Percentiles rank a stretch among this genome's conserved stretches.
phyloP scores from a whole-genome alignment of 2,113 vertebrate genomes.

The Python bivittatus region DNA sequence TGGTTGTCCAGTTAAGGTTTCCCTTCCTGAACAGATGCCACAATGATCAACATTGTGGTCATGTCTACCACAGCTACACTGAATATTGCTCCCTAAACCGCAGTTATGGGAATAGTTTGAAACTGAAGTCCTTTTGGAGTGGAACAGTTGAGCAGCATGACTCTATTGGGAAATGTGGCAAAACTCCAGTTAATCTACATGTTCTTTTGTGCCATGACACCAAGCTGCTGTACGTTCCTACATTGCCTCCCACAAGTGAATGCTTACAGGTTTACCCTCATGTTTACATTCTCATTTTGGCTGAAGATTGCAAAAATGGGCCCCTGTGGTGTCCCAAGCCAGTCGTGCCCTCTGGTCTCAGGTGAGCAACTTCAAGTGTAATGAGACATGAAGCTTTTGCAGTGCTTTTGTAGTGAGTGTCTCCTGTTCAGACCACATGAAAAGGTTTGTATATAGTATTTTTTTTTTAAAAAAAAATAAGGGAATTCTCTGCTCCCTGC shows the following conservation, averaged over 20 bases:
- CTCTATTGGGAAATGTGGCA: slow-evolving; percentile 20
- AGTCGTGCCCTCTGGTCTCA: slow-evolving; percentile 32
- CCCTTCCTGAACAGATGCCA: background rate
- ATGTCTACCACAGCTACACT: background rate
- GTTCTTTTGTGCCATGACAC: background rate
- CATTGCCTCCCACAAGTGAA: background rate
- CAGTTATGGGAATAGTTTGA: background rate
- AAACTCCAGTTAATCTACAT: background rate
- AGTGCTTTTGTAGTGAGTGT: background rate
- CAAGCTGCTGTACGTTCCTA: slow-evolving; percentile 18
- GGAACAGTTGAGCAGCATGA: slow-evolving; percentile 29
- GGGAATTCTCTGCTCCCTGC: slow-evolving; percentile 41
- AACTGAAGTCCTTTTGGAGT: slow-evolving; percentile 11
- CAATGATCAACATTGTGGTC: background rate
- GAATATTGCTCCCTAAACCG: background rate
- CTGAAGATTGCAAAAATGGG: background rate
- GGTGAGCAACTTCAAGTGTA: slow-evolving; percentile 14
- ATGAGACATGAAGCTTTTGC: slow-evolving; percentile 27
- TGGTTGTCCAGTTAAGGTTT: background rate
- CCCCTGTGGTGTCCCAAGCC: background rate
- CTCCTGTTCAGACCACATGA: slow-evolving; percentile 10
- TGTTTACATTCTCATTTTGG: background rate
- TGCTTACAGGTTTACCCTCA: background rate
- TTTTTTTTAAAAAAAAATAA: background rate
- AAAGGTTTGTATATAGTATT: background rate